Evolutionary conservation across 2,113 vertebrate species (phyloP), one percentile per base, ranked within the genome.

Genomic region (Turnix velox): DNA sequence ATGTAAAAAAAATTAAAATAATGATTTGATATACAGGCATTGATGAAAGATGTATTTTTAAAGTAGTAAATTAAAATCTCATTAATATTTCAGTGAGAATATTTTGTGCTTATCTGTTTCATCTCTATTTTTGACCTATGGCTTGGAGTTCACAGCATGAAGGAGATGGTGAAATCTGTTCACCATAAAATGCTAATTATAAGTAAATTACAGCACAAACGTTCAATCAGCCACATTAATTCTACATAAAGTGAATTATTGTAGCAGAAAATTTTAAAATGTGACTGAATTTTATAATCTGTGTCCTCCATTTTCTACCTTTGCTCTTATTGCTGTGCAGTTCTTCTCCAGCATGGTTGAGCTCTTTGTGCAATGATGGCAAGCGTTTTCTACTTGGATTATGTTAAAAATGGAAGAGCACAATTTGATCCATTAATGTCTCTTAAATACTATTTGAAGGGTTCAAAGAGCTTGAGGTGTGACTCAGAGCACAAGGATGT

Each of bases 231-330:
- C 96, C 98, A 97, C 97, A 98, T 98, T 98, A 98, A 98, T 98
- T 98, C 97, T 96, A 98, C 97, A 98, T 98, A 98, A 98, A 98
- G 98, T 98, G 97, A 98, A 98, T 98, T 98, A 98, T 97, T 97
- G 97, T 98, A 98, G 97, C 98, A 98, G 98, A 98, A 98, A 98
- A 98, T 98, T 98, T 98, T 98, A 96, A 98, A 98, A 98, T 98
- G 98, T 98, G 98, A 98, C 97, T 98, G 97, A 97, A 98, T 98
- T 98, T 97, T 97, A 95, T 98, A 98, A 98, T 98, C 91, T 97
- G 92, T 61, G 57, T 95, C 90, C 93, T 96, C 85, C 88, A 88
- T 97, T 95, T 95, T 94, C 78, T 94, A 87, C 93, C 84, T 96
- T 83, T 97, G 66, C 84, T 86, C 49, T 76, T 51, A 74, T 22